Conservation (phyloP, 2,113 vertebrate genomes). For the Gopherus flavomarginatus region DNA sequence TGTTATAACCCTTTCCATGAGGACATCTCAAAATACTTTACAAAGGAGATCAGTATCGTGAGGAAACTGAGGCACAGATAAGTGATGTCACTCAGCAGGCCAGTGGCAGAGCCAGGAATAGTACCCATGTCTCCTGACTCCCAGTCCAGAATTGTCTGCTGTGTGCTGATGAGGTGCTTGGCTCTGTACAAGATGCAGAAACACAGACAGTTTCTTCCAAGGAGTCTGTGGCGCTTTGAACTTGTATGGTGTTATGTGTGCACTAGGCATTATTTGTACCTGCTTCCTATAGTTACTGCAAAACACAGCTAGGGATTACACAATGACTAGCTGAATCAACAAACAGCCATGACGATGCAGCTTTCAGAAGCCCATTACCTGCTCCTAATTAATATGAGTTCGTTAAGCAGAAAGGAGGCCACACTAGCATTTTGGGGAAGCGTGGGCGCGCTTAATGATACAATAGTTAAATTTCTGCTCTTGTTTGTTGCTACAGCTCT, state of each 20-base stretch:
- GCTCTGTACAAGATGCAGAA: neutral
- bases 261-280: neutral
- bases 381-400: slow-evolving; percentile 61
- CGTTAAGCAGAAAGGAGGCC: slow-evolving; percentile 50
- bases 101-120: neutral
- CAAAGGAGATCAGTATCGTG: neutral
- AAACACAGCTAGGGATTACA: slow-evolving; percentile 2
- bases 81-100: neutral
- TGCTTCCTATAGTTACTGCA: neutral
- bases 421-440: neutral
- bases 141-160: neutral
- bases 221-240: neutral
- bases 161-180: neutral
- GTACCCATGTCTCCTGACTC: neutral
- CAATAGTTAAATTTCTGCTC: neutral
- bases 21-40: neutral
- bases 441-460: slow-evolving; percentile 35
- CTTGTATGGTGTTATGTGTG: neutral
- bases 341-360: neutral
- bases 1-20: neutral
- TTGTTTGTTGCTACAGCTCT: slow-evolving; percentile 9
- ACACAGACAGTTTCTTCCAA: neutral
- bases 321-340: neutral
- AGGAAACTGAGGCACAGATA: neutral
- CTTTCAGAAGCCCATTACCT: neutral